Evolutionary conservation across 92 coral and sea anemone genomes (phyloP), one percentile per base, ranked within the genome.

Genomic region (Epizoanthus ramosus): DNA sequence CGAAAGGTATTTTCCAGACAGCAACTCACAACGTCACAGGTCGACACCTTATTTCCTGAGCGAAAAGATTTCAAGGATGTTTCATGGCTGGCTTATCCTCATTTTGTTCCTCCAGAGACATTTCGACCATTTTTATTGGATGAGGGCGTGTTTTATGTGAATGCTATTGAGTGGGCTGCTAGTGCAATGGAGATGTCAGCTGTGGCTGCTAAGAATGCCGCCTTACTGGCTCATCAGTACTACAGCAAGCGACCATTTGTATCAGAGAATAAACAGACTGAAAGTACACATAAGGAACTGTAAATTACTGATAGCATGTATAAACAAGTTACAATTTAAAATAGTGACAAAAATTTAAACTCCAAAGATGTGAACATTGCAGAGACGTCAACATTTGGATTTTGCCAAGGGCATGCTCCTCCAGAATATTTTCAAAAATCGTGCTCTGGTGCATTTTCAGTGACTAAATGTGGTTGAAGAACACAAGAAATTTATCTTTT

Each of bases 181-280:
- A 94, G 98, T 88, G 99, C 99, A 23, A 96, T 96, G 99, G 99
- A 96, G 57, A 96, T 96, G 99, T 90, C 98, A 3, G 90, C 97
- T 25, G 89, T 96, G 54, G 87, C 92, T 50, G 99, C 94, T 0
- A 94, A 88, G 83, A 96, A 96, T 87, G 92, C 99, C 3, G 98
- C 94, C 8, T 79, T 96, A 77, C 66, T 94, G 43, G 94, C 99
- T n/a, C 74, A 70, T 43, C 91, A 87, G 19, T 96, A 88, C 63
- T 84, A 83, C 23, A 67, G 79, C 33, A 71, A 54, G 13, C 33
- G 28, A 22, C 35, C 81, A 66, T 5, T 74, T 10, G 12, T 60
- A 5, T 73, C 76, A 21, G 57, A 12, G 37, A 60, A 47, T 3
- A 53, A 66, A 15, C 68, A 19, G 4, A 28, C 41, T 0, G 63